phyloP scores from a whole-genome alignment of 2,797 vertebrate species.

The Cryptoblepharus egeriae region DNA sequence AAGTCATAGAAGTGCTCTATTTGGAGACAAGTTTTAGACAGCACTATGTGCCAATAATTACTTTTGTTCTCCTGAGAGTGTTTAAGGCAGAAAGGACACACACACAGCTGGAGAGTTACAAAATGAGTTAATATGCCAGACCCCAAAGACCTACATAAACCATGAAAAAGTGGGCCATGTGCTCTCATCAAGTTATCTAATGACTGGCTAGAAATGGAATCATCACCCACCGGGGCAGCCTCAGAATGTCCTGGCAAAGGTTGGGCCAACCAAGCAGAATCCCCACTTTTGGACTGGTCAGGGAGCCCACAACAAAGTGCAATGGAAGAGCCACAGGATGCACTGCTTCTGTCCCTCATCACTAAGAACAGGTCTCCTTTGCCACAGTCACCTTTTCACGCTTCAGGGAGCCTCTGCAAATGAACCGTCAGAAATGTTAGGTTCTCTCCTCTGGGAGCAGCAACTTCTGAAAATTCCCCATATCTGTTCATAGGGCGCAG shows the following conservation, averaged over 20 bases:
- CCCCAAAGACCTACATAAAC: too few relatives aligned
- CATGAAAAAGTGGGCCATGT: too few relatives aligned
- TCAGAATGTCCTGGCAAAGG: background rate
- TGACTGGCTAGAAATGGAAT: background rate
- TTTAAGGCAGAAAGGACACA: background rate
- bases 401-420: background rate
- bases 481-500: too few relatives aligned
- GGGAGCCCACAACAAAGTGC: background rate
- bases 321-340: background rate
- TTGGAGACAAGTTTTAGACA: background rate
- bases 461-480: too few relatives aligned
- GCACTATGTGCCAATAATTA: background rate
- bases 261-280: background rate
- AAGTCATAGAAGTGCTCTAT: background rate
- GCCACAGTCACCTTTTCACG: background rate
- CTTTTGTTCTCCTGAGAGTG: background rate
- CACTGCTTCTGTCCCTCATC: too few relatives aligned
- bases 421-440: rapidly evolving
- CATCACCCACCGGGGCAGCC: too few relatives aligned
- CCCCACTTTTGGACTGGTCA: background rate
- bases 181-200: background rate
- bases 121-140: background rate
- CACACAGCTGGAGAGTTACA: background rate
- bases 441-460: too few relatives aligned
- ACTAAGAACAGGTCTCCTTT: background rate